These are phyloP conservation scores for Clinocottus analis DNA, from an alignment of 2,113 vertebrate species.

Conservation along the genomic window DNA sequence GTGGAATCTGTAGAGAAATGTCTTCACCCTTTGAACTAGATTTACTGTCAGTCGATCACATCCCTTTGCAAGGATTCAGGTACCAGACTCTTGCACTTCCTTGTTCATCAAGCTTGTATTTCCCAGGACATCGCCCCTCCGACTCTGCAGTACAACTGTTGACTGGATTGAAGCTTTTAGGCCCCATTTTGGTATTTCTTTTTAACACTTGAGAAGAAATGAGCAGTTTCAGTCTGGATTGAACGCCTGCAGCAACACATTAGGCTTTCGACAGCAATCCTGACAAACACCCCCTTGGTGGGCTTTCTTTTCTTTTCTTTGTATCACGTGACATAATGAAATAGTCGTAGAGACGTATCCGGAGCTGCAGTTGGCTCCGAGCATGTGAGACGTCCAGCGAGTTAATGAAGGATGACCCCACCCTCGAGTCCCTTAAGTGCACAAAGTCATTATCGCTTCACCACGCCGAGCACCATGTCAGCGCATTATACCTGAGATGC, in stretches of 20 bases:
- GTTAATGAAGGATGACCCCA: constrained; percentile 59
- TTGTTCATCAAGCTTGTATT: constrained; percentile 1
- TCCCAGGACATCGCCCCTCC: constrained; percentile 13
- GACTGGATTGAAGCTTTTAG: background rate
- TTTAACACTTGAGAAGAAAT: background rate
- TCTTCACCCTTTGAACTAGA: too few relatives aligned
- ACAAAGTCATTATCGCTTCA: constrained; percentile 39
- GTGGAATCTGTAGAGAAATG: background rate
- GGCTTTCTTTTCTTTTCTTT: constrained; percentile 13
- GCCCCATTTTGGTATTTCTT: too few relatives aligned
- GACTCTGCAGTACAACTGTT: background rate
- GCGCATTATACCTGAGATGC: constrained; percentile 22
- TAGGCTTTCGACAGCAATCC: constrained; percentile 22
- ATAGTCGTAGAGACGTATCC: constrained; percentile 27
- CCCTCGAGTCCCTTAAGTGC: constrained; percentile 35
- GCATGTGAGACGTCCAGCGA: constrained; percentile 24
- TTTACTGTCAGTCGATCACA: background rate
- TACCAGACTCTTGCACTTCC: too few relatives aligned
- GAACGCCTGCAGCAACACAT: background rate
- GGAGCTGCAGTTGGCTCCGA: constrained; percentile 25
- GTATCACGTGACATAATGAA: background rate
- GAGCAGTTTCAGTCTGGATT: background rate
- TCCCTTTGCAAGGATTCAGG: too few relatives aligned
- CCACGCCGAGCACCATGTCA: constrained; percentile 1
- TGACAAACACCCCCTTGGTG: background rate